phyloP scores from a whole-genome alignment of 2,113 vertebrate genomes.

The Pseudorasbora parva region DNA sequence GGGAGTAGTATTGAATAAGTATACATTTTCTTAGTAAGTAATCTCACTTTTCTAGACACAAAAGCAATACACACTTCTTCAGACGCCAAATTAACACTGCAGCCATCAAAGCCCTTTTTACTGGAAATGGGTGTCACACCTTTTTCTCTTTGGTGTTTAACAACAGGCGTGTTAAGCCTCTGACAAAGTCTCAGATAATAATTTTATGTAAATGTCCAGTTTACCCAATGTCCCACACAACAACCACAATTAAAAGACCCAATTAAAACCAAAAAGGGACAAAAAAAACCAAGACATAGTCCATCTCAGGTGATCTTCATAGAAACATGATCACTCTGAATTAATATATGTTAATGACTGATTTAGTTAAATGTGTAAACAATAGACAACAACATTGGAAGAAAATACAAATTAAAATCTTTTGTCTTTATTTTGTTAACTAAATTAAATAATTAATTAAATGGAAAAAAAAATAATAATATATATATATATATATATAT shows the following conservation, averaged over 20 bases:
- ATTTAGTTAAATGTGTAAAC: neutral
- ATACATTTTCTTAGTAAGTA: neutral
- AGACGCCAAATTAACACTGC: constrained; percentile 69
- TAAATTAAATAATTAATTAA: too few relatives aligned
- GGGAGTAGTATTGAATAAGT: neutral
- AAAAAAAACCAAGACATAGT: neutral
- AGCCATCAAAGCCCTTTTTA: constrained; percentile 38
- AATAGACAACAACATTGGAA: neutral
- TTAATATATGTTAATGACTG: neutral
- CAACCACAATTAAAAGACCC: neutral
- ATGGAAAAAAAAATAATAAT: too few relatives aligned
- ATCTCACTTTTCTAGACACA: neutral
- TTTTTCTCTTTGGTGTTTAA: constrained; percentile 51
- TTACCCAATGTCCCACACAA: neutral
- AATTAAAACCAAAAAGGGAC: constrained; percentile 7
- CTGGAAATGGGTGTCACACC: constrained; percentile 57
- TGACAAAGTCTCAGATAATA: constrained; percentile 9
- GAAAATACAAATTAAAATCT: neutral
- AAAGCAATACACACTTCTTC: constrained; percentile 57
- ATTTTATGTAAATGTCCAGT: neutral
- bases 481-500: too few relatives aligned
- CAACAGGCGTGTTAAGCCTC: neutral
- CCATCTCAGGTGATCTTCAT: neutral
- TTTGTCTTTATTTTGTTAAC: too few relatives aligned
- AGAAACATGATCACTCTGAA: neutral